Conservation (phyloP, 1,140 invertebrate species). For the Euschistus heros region DNA sequence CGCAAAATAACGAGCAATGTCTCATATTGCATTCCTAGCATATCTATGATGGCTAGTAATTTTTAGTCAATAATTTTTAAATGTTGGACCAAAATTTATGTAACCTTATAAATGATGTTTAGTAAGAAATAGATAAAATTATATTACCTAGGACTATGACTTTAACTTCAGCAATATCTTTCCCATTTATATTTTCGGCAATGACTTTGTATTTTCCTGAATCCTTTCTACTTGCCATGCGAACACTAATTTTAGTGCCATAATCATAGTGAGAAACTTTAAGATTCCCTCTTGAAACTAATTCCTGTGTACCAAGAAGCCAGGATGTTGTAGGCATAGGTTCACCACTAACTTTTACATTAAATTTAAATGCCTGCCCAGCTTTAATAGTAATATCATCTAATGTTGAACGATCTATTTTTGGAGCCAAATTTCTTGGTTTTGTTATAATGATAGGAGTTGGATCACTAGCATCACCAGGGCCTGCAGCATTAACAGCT, state of each 20-base stretch:
- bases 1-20: too few species aligned
- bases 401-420: slow-evolving; percentile 80
- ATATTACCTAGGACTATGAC: slow-evolving; percentile 69
- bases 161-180: slow-evolving; percentile 80
- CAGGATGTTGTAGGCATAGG: slow-evolving; percentile 84
- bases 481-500: slow-evolving; percentile 88
- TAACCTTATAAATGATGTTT: too few species aligned
- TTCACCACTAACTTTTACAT: slow-evolving; percentile 77
- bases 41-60: too few species aligned
- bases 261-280: slow-evolving; percentile 78
- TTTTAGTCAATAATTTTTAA: too few species aligned
- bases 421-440: slow-evolving; percentile 72
- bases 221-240: slow-evolving; percentile 74
- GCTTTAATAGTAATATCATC: slow-evolving; percentile 64
- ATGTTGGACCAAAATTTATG: too few species aligned
- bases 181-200: slow-evolving; percentile 87
- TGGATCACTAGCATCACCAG: slow-evolving; percentile 77
- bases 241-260: slow-evolving; percentile 76
- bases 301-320: slow-evolving; percentile 62
- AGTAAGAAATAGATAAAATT: too few species aligned
- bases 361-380: slow-evolving; percentile 71
- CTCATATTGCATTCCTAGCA: too few species aligned
- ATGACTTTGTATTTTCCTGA: slow-evolving; percentile 84
- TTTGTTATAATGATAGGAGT: slow-evolving; percentile 83
- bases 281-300: slow-evolving; percentile 54